Percentiles rank a stretch among this genome's conserved stretches.
These are phyloP conservation scores for Danio kyathit DNA, from an alignment of 2,797 vertebrate genomes.

Conservation along the genomic window DNA sequence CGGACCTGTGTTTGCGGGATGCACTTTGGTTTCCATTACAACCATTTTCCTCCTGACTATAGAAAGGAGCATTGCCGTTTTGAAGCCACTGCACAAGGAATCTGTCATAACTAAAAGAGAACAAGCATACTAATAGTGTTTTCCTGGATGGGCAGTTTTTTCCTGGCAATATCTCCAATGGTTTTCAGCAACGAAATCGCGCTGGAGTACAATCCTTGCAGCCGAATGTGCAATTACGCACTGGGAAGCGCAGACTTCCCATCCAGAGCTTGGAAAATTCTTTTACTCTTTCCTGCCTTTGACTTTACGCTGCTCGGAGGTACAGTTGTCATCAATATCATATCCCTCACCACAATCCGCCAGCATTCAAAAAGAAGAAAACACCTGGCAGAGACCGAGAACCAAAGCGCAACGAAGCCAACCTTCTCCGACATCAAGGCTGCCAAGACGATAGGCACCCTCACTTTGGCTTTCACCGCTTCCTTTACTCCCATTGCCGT, in stretches of 20 bases:
- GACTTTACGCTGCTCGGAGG: conserved; percentile 79
- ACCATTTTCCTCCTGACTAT: conserved; percentile 83
- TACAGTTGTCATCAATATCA: conserved; percentile 78
- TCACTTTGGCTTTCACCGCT: conserved; percentile 80
- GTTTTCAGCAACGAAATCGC: conserved; percentile 78
- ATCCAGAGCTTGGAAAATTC: conserved; percentile 77
- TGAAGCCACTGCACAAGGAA: conserved; percentile 82
- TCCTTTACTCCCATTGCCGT: conserved; percentile 84
- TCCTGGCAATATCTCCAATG: conserved; percentile 78
- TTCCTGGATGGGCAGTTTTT: conserved; percentile 82
- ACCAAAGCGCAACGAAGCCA: conserved; percentile 71
- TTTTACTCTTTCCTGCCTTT: conserved; percentile 78
- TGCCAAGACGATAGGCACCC: conserved; percentile 81
- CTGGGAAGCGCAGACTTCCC: conserved; percentile 69
- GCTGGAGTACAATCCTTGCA: conserved; percentile 83
- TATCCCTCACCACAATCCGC: conserved; percentile 80
- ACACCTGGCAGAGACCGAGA: conserved; percentile 72
- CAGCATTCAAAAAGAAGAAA: conserved; percentile 79
- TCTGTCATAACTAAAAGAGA: conserved; percentile 80
- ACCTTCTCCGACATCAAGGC: conserved; percentile 85
- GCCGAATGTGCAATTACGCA: conserved; percentile 84
- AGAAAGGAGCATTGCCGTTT: conserved; percentile 81
- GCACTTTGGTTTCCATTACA: conserved; percentile 83
- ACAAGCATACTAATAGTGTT: conserved; percentile 76
- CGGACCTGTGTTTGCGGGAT: conserved; percentile 82